Evolutionary conservation across 2,888 invertebrate species (phyloP), one percentile per base, ranked within the genome.

Genomic region (Drosophila mettleri): DNA sequence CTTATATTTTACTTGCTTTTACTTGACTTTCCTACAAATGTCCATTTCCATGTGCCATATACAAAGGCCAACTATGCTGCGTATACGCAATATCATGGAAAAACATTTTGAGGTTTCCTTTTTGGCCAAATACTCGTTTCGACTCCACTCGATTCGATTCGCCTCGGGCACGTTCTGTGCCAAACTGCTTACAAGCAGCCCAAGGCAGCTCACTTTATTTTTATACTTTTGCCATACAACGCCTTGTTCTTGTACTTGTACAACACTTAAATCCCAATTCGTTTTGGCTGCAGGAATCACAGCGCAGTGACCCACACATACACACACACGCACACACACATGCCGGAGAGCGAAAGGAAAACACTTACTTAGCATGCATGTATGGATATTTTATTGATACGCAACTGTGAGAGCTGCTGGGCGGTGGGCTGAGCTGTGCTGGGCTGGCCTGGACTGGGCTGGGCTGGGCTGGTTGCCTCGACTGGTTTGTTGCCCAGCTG

Each of bases 351-450:
- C n/a, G 41, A 22, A n/a, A 58, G 53, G 52, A 54, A 55, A 49
- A 74, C 83, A 83, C 83, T 87, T 85, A 87, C 85, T 86, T 87
- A 86, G 81, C 85, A 87, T 87, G 83, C 79, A 86, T 86, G 81
- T 87, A 87, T 81, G 86, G 73, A 86, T 87, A 87, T 86, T 86
- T 86, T 87, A 86, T 86, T 86, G 88, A 87, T 87, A 87, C 86
- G 74, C 79, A 78, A 73, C 52, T 80, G 67, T 69, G 69, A 79
- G 77, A 66, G 81, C 79, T 74, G 69, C 34, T 60, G 67, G 58
- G 66, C 24, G 51, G 33, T 48, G 60, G 57, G n/a, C n/a, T n/a
- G n/a, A n/a, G n/a, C n/a, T n/a, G n/a, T n/a, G n/a, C n/a, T n/a
- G n/a, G n/a, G n/a, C n/a, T n/a, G n/a, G n/a, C n/a, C n/a, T n/a